These are phyloP conservation scores for Chaetorhynchus papuensis DNA, from an alignment of 2,113 vertebrate genomes.

Conservation along the genomic window DNA sequence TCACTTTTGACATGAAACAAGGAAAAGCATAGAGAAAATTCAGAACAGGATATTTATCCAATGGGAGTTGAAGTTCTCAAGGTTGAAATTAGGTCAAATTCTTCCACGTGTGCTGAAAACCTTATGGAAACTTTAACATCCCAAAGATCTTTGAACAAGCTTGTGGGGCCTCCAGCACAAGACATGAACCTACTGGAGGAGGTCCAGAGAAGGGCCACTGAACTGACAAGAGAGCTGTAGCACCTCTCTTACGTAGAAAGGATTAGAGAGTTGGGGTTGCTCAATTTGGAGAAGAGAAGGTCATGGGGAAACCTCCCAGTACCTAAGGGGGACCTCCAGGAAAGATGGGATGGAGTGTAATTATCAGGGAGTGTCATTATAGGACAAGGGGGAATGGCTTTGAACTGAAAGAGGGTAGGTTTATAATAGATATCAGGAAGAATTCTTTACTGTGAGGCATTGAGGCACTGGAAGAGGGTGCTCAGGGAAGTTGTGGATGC, in stretches of 20 bases:
- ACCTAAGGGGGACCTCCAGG: background rate
- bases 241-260: background rate
- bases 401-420: background rate
- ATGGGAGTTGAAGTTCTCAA: background rate
- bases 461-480: background rate
- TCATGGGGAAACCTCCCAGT: background rate
- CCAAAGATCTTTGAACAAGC: background rate
- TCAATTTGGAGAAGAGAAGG: background rate
- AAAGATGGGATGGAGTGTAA: background rate
- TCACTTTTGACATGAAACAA: background rate
- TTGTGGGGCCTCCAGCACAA: no score
- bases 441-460: background rate
- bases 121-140: background rate
- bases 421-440: background rate
- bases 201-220: background rate
- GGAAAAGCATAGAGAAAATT: background rate
- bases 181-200: background rate
- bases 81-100: background rate
- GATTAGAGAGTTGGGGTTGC: background rate
- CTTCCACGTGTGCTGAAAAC: background rate
- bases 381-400: background rate
- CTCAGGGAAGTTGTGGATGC: background rate
- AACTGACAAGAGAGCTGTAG: background rate
- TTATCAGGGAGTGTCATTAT: background rate
- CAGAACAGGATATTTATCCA: background rate